phyloP scores from a whole-genome alignment of 2,113 vertebrate genomes.

The Silurus meridionalis region DNA sequence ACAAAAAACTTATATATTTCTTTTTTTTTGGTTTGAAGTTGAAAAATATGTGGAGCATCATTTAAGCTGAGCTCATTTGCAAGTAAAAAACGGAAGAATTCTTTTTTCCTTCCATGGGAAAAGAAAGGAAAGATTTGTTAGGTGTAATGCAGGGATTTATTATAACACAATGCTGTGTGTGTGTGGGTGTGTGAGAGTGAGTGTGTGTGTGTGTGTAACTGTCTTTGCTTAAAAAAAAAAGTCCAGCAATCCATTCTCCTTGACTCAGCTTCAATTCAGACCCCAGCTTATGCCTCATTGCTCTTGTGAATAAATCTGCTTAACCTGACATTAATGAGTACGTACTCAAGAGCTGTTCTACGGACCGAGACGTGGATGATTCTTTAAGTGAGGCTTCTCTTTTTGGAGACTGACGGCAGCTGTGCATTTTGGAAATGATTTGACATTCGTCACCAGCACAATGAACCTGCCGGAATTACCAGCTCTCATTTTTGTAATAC shows the following conservation, averaged over 20 bases:
- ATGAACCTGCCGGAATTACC: not conserved
- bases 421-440: constrained; percentile 8
- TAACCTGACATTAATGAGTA: constrained; percentile 48
- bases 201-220: constrained; percentile 18
- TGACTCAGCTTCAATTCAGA: constrained; percentile 33
- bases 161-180: not conserved
- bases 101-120: constrained; percentile 4
- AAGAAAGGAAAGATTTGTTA: not conserved
- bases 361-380: constrained; percentile 36
- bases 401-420: constrained; percentile 40
- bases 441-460: constrained; percentile 22
- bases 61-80: constrained; percentile 32
- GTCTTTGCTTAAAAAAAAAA: constrained; percentile 17
- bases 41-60: constrained; percentile 39
- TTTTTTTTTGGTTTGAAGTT: constrained; percentile 21
- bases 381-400: constrained; percentile 37
- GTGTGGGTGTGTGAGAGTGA: constrained; percentile 18
- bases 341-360: constrained; percentile 35
- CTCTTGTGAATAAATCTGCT: constrained; percentile 50
- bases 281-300: constrained; percentile 41
- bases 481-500: not conserved
- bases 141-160: constrained; percentile 4
- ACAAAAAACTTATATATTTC: not conserved
- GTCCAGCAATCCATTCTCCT: constrained; percentile 28
- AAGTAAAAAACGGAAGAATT: not conserved